These are phyloP conservation scores for Ischnura elegans DNA, from an alignment of 2,888 invertebrate genomes.

Conservation along the genomic window DNA sequence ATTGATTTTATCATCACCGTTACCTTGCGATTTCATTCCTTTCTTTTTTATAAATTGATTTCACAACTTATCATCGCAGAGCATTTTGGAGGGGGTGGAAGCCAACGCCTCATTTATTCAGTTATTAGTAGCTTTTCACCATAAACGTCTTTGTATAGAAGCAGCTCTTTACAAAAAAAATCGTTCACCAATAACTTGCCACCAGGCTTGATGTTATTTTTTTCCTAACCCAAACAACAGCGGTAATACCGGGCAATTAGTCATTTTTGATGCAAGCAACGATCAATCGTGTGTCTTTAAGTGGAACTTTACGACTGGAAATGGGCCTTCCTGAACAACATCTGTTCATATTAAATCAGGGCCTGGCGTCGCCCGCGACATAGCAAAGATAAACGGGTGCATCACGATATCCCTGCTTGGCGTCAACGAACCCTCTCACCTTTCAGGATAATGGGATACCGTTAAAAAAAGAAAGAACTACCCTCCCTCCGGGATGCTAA, in stretches of 20 bases:
- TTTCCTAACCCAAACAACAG: not conserved
- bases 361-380: not conserved
- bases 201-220: not conserved
- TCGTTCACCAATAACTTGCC: not conserved
- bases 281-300: not conserved
- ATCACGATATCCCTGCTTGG: not conserved
- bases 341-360: not conserved
- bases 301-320: not conserved
- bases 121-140: no score
- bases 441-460: not conserved
- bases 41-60: no score
- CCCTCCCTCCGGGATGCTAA: not conserved
- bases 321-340: not conserved
- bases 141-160: not conserved
- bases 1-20: no score
- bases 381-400: not conserved
- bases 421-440: not conserved
- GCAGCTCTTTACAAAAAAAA: not conserved
- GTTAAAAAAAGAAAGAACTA: not conserved
- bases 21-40: no score
- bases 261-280: not conserved
- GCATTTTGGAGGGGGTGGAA: no score
- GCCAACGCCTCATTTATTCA: no score
- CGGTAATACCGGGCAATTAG: not conserved
- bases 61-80: no score